phyloP scores from a whole-genome alignment of 2,797 vertebrate species.

The Eurystomus glaucurus region DNA sequence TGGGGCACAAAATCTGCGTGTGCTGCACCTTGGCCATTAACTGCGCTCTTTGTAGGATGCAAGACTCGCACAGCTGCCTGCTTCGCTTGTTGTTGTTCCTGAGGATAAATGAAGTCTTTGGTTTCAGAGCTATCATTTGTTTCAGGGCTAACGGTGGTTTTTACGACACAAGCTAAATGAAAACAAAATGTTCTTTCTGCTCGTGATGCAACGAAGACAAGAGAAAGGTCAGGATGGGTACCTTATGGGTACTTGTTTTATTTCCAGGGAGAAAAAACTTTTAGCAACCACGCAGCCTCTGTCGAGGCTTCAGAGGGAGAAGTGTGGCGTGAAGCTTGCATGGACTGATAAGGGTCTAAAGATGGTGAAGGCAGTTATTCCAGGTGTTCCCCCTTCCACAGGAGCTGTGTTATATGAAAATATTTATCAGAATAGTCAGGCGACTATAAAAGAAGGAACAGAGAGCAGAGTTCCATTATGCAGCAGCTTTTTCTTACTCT shows the following conservation, averaged over 20 bases:
- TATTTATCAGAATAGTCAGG: background rate
- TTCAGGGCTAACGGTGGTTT: background rate
- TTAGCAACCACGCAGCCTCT: background rate
- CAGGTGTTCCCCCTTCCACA: background rate
- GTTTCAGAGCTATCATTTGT: background rate
- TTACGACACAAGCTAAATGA: background rate
- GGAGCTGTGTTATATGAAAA: background rate
- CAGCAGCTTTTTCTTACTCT: background rate
- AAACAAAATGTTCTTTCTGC: constrained; percentile 36
- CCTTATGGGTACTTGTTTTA: background rate
- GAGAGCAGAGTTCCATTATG: background rate
- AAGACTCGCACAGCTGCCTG: background rate
- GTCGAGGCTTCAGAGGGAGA: background rate
- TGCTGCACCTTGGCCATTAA: background rate
- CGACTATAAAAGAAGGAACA: background rate
- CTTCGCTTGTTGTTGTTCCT: background rate
- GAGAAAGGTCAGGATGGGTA: background rate
- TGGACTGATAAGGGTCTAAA: background rate
- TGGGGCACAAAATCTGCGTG: rapidly evolving
- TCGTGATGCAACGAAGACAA: background rate
- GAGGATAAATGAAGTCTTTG: background rate
- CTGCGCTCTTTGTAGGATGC: background rate
- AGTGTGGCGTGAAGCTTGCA: background rate
- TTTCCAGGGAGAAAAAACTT: background rate
- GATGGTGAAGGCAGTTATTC: background rate